Base-by-base conservation (phyloP, 2,113 vertebrate genomes). In the Gallinago undulata region DNA sequence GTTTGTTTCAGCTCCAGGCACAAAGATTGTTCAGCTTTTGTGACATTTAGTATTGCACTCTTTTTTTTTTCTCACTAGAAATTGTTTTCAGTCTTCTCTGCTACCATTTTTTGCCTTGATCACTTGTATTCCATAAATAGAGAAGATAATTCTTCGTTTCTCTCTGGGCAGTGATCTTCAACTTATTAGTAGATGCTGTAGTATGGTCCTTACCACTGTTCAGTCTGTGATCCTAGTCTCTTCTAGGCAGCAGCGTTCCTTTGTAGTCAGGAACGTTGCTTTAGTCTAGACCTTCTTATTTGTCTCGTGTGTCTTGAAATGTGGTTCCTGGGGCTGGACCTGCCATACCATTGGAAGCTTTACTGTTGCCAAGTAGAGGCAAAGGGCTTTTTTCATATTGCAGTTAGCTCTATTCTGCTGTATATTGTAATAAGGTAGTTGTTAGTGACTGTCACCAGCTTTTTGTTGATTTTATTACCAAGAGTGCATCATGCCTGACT, bases 261-360 rank as follows among this genome's bases (percentile, higher is more conserved):
- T 35, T 59, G 10, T 57, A 59, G 50, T 74, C 51, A 75, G 31
- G 48, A 30, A 3, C 0, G 0, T 57, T 80, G 18, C 37, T 91
- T 88, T 47, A 69, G 55, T 68, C 25, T 89, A 45, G 12, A 50
- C 37, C 15, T 41, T 16, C n/a, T 21, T 56, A 51, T 51, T 89
- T 91, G 27, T 43, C 18, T 57, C 1, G 0, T 2, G 0, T 79
- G 45, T 66, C 28, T 85, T 60, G 48, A 64, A 72, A 33, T 51
- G 5, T 22, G 24, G 9, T 84, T 64, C 37, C 19, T 37, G 23
- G 70, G 56, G 6, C 28, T 87, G 50, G 28, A 57, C 31, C 19
- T 75, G 31, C 19, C 56, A 14, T 5, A 39, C 27, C 9, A 7
- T 39, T 78, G 60, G 33, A 75, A 84, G 41, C 25, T 90, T 76